Conservation (phyloP, 2,888 invertebrate species). For the Xiphydria camelus region DNA sequence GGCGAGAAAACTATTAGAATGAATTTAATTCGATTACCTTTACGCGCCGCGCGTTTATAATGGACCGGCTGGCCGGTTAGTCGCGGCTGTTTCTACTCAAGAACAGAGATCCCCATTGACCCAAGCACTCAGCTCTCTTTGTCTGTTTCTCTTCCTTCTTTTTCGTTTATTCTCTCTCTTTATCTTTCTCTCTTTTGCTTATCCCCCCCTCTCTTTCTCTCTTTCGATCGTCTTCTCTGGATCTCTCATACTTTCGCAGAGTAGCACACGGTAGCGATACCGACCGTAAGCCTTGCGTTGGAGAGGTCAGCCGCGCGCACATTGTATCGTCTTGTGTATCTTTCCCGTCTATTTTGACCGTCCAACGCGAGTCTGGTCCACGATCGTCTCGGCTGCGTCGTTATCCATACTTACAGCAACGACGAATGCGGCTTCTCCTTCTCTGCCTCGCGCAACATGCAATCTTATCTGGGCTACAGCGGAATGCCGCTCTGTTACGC, state of each 20-base stretch:
- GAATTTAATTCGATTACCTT: background rate
- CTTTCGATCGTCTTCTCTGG: too few species aligned
- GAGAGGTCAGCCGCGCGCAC: slow-evolving; percentile 3
- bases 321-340: slow-evolving; percentile 2
- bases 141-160: too few species aligned
- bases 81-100: background rate
- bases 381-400: too few species aligned
- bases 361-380: background rate
- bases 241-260: too few species aligned
- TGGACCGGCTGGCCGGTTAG: background rate
- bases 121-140: too few species aligned
- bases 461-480: slow-evolving; percentile 24
- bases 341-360: background rate
- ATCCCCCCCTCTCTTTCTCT: background rate
- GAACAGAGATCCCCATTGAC: too few species aligned
- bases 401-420: background rate
- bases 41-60: background rate
- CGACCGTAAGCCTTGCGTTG: background rate
- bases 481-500: slow-evolving; percentile 43
- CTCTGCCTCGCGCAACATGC: slow-evolving; percentile 22
- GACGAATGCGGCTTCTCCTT: background rate
- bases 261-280: background rate
- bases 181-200: too few species aligned
- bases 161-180: too few species aligned
- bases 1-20: background rate